Percentiles rank a stretch among this genome's conserved stretches.
These are phyloP conservation scores for Drosophila pseudotalamancana DNA, from an alignment of 2,888 invertebrate species.

Conservation along the genomic window DNA sequence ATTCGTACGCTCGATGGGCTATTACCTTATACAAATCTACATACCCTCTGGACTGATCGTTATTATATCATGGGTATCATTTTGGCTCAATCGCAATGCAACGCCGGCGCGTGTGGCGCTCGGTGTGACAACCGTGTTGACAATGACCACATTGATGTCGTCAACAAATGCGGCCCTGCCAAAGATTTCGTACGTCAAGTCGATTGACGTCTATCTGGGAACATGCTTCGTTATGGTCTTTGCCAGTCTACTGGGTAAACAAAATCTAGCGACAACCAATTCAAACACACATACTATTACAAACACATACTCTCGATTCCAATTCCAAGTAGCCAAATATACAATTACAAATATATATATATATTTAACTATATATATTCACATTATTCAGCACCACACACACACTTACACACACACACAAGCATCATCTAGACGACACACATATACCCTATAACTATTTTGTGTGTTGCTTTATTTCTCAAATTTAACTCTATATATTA, in stretches of 20 bases:
- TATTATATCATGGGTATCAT: conserved; percentile 98
- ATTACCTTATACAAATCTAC: conserved; percentile 99
- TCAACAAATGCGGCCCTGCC: conserved; percentile 98
- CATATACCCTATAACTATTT: conserved; percentile 13
- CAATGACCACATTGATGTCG: conserved; percentile 99
- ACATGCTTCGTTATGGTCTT: conserved; percentile 99
- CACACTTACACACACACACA: conserved; percentile 8
- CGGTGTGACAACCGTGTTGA: conserved; percentile 97
- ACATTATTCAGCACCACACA: conserved; percentile 27
- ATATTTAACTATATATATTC: too few species aligned
- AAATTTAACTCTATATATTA: conserved; percentile 1
- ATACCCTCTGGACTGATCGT: conserved; percentile 98
- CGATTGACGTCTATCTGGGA: conserved; percentile 98
- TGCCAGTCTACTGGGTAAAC: conserved; percentile 96
- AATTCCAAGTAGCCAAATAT: conserved; percentile 33
- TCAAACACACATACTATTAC: conserved; percentile 30
- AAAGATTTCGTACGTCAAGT: conserved; percentile 98
- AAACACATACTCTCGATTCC: conserved; percentile 26
- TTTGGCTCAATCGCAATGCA: conserved; percentile 98
- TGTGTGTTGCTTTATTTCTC: conserved; percentile 34
- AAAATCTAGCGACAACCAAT: conserved; percentile 60
- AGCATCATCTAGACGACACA: conserved; percentile 21
- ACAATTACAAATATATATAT: conserved; percentile 7
- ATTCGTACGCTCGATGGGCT: conserved; percentile 98
- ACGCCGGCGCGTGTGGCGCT: conserved; percentile 97